Conservation (phyloP, 2,113 vertebrate genomes). For the Lontra canadensis region DNA sequence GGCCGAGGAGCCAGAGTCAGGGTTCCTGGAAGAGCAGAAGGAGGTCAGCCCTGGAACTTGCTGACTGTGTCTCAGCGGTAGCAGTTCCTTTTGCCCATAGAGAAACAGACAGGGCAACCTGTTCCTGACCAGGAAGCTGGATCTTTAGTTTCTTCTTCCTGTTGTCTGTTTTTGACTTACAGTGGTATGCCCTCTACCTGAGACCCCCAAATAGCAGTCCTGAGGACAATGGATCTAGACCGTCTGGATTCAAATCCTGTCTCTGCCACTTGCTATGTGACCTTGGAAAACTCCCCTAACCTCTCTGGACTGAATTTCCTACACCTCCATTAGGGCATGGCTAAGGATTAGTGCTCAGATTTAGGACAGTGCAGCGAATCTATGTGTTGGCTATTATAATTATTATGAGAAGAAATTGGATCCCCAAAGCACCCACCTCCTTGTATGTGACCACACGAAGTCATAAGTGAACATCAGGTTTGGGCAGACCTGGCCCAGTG, state of each 20-base stretch:
- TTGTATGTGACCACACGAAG: background rate
- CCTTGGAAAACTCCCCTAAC: background rate
- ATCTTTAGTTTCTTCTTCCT: background rate
- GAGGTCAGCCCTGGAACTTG: background rate
- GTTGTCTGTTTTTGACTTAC: background rate
- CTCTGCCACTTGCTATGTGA: background rate
- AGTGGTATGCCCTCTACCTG: rapidly evolving
- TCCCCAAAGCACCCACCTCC: background rate
- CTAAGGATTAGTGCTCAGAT: background rate
- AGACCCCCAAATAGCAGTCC: background rate
- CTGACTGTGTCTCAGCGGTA: rapidly evolving
- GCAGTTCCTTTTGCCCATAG: background rate
- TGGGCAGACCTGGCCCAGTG: background rate
- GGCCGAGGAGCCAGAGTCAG: background rate
- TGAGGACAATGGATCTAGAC: background rate
- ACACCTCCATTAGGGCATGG: background rate
- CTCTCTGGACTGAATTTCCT: background rate
- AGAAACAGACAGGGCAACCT: background rate
- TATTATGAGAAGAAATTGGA: background rate
- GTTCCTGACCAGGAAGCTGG: background rate
- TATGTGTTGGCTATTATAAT: background rate
- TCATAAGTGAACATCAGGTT: rapidly evolving
- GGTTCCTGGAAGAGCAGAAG: background rate
- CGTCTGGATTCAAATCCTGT: background rate
- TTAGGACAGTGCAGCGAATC: background rate